These are phyloP conservation scores for Carassius carassius DNA, from an alignment of 2,113 vertebrate genomes.

Conservation along the genomic window DNA sequence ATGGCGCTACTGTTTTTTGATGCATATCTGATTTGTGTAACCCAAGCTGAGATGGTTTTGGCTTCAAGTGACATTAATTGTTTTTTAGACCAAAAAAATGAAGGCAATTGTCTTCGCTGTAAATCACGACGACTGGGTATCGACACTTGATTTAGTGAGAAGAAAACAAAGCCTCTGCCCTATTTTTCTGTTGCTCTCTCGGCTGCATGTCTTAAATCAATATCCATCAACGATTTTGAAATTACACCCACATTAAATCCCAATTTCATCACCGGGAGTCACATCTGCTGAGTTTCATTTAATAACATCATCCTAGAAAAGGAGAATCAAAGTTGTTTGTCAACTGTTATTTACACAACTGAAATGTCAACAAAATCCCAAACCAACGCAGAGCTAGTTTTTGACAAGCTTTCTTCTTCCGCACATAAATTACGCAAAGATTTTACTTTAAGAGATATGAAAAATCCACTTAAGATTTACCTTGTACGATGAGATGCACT, in stretches of 20 bases:
- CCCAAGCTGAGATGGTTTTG: constrained; percentile 24
- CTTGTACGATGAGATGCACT: constrained; percentile 96
- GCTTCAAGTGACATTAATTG: constrained; percentile 54
- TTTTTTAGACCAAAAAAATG: constrained; percentile 57
- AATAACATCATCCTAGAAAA: constrained; percentile 81
- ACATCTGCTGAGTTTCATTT: constrained; percentile 65
- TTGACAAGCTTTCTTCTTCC: constrained; percentile 24
- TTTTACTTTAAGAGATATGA: constrained; percentile 19
- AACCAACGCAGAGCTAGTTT: constrained; percentile 50
- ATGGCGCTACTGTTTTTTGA: background rate
- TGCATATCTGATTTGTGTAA: constrained; percentile 5
- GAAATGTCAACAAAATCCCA: constrained; percentile 68
- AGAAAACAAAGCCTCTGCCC: constrained; percentile 34
- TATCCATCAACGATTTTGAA: constrained; percentile 87
- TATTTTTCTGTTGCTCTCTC: constrained; percentile 59
- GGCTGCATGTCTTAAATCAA: constrained; percentile 85
- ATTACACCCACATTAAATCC: constrained; percentile 86
- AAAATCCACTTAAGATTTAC: constrained; percentile 63
- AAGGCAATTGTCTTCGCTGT: constrained; percentile 63
- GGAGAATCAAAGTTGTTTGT: constrained; percentile 81
- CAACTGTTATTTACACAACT: constrained; percentile 82
- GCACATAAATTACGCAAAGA: constrained; percentile 24
- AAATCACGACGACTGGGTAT: constrained; percentile 58
- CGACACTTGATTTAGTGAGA: constrained; percentile 61
- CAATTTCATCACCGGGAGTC: constrained; percentile 61